Conservation (phyloP, 2,888 invertebrate genomes). For the Tanaodytes sp. region DNA sequence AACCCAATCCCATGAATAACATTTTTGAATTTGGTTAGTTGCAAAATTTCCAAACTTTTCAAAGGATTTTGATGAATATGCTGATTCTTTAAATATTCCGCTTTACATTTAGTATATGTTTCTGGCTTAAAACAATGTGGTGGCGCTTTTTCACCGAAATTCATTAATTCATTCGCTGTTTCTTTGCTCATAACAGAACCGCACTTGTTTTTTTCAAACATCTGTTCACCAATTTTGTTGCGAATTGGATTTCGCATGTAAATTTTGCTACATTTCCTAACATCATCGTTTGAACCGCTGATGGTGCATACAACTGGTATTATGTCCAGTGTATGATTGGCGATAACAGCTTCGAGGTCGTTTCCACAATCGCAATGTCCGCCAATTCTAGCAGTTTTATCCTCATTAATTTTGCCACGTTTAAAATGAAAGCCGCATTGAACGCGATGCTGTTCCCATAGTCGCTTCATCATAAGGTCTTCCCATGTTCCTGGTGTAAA, state of each 20-base stretch:
- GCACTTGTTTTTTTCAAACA: slow-evolving; percentile 6
- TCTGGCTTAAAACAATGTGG: slow-evolving; percentile 13
- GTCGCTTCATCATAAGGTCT: neutral
- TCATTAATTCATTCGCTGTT: slow-evolving; percentile 22
- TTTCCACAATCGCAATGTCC: slow-evolving; percentile 9
- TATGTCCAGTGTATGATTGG: no score
- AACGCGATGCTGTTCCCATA: slow-evolving; percentile 14
- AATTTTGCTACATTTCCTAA: neutral
- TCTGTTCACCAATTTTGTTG: slow-evolving; percentile 9
- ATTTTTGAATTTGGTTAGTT: slow-evolving; percentile 11
- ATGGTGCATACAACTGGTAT: no score
- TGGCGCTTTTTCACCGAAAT: slow-evolving; percentile 9
- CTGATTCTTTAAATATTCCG: neutral
- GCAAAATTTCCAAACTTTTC: slow-evolving; percentile 3
- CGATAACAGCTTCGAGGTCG: no score
- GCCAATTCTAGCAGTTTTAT: neutral
- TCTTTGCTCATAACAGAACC: slow-evolving; percentile 18
- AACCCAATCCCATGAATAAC: slow-evolving; percentile 14
- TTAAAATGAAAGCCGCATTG: neutral
- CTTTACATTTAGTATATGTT: slow-evolving; percentile 15
- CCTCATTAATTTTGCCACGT: slow-evolving; percentile 2
- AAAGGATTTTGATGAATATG: slow-evolving; percentile 17
- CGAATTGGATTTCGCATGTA: slow-evolving; percentile 13
- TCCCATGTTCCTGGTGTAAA: slow-evolving; percentile 17
- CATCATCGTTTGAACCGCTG: neutral